A percentile compares a stretch with the other conserved stretches of the same genome.
These are phyloP conservation scores for Drosophila aldrichi DNA, from an alignment of 2,888 invertebrate species.

Conservation along the genomic window DNA sequence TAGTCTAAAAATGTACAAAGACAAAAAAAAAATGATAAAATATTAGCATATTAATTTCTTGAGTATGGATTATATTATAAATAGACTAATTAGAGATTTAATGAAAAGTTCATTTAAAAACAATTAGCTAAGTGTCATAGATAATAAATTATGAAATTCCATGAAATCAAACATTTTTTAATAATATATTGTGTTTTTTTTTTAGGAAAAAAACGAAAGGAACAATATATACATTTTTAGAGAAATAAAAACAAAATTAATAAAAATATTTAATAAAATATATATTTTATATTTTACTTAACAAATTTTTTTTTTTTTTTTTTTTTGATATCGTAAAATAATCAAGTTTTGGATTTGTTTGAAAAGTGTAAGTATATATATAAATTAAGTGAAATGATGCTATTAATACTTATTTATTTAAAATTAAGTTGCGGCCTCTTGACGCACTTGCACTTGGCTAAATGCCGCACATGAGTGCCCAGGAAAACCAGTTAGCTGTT, in stretches of 20 bases:
- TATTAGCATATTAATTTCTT: constrained; percentile 30
- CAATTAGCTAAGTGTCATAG: neutral
- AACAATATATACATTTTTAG: too few relatives aligned
- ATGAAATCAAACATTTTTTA: too few relatives aligned
- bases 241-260: too few relatives aligned
- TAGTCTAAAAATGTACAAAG: constrained; percentile 14
- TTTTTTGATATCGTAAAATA: neutral
- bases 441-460: constrained; percentile 30
- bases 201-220: too few relatives aligned
- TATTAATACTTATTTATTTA: constrained; percentile 45
- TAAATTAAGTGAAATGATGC: constrained; percentile 19
- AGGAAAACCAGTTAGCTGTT: constrained; percentile 31
- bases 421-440: constrained; percentile 19
- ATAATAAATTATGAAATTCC: neutral
- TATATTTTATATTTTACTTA: too few relatives aligned
- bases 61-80: neutral
- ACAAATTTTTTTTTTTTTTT: too few relatives aligned
- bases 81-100: neutral
- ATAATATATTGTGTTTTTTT: too few relatives aligned
- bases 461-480: constrained; percentile 1
- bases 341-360: constrained; percentile 4
- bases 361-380: neutral
- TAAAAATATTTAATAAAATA: too few relatives aligned
- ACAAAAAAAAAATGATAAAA: constrained; percentile 7
- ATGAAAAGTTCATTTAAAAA: constrained; percentile 1